Evolutionary conservation across 2,797 vertebrate genomes (phyloP).

Genomic region (Enteromius anoplus): DNA sequence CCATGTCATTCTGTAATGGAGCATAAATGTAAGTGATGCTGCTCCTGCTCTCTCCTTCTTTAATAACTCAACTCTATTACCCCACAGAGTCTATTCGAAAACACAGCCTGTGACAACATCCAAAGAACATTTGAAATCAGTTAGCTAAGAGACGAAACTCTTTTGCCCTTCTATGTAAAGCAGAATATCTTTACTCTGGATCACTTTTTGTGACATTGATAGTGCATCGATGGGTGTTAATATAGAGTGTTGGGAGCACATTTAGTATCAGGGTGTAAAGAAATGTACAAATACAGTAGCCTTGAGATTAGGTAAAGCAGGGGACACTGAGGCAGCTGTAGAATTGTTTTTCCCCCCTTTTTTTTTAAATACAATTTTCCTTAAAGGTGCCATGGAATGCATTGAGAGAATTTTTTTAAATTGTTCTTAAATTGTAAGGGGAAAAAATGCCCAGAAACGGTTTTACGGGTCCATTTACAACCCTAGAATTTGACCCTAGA

Average conservation of each 20-base stretch:
- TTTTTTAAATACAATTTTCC: no score
- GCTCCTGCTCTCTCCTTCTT: constrained; percentile 66
- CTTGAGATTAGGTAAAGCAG: not conserved
- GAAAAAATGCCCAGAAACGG: no score
- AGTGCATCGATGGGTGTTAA: not conserved
- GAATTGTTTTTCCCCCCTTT: no score
- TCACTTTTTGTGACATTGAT: constrained; percentile 17
- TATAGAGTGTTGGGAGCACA: not conserved
- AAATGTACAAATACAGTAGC: not conserved
- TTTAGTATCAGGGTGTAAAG: not conserved
- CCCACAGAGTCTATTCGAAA: constrained; percentile 74
- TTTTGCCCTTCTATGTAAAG: constrained; percentile 23
- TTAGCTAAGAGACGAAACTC: constrained; percentile 56
- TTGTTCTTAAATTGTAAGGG: no score
- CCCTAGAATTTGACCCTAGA: no score
- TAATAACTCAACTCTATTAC: constrained; percentile 77
- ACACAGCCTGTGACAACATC: constrained; percentile 71
- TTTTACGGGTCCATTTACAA: no score
- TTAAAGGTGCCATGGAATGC: no score
- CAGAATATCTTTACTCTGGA: constrained; percentile 11
- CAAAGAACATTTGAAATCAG: constrained; percentile 64
- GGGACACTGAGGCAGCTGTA: not conserved
- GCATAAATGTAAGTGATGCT: constrained; percentile 79
- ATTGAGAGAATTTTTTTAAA: no score
- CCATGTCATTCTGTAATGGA: constrained; percentile 76